Percentiles rank a stretch among this genome's conserved stretches.
Conservation (phyloP, 2,888 invertebrate genomes). For the Caenorhabditis plicata region DNA sequence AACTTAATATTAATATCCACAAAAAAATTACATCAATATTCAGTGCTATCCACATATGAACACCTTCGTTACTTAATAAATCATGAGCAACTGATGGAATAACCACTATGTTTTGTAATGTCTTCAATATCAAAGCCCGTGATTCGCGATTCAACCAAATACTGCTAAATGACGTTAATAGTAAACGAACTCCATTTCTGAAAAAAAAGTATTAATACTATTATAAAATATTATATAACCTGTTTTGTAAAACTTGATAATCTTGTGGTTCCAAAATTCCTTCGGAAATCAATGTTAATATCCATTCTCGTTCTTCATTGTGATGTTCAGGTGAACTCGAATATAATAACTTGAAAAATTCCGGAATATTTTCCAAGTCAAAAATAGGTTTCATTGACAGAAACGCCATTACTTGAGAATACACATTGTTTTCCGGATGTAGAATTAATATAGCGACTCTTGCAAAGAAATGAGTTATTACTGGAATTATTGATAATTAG, state of each 20-base stretch:
- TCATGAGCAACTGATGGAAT: constrained; percentile 44
- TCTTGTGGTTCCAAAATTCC: constrained; percentile 79
- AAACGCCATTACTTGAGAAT: constrained; percentile 78
- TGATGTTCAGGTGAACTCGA: constrained; percentile 74
- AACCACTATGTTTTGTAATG: constrained; percentile 11
- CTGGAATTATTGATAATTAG: constrained; percentile 48
- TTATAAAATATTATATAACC: constrained; percentile 8
- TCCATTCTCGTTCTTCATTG: constrained; percentile 77
- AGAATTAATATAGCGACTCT: constrained; percentile 76
- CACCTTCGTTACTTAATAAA: constrained; percentile 29
- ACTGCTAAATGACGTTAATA: constrained; percentile 24
- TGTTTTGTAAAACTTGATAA: constrained; percentile 73
- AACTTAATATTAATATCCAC: too few species aligned
- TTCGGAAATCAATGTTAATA: constrained; percentile 77
- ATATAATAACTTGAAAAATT: constrained; percentile 82
- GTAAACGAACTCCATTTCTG: constrained; percentile 33
- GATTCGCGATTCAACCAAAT: constrained; percentile 18
- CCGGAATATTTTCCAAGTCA: constrained; percentile 79
- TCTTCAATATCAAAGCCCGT: constrained; percentile 15
- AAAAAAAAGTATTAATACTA: neutral
- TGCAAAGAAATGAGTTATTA: constrained; percentile 76
- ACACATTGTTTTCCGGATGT: constrained; percentile 77
- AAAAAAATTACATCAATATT: constrained; percentile 26
- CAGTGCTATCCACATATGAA: constrained; percentile 41
- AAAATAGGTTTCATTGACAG: constrained; percentile 78